Evolutionary conservation across 2,113 vertebrate genomes (phyloP).

Genomic region (Hiodon tergisus): DNA sequence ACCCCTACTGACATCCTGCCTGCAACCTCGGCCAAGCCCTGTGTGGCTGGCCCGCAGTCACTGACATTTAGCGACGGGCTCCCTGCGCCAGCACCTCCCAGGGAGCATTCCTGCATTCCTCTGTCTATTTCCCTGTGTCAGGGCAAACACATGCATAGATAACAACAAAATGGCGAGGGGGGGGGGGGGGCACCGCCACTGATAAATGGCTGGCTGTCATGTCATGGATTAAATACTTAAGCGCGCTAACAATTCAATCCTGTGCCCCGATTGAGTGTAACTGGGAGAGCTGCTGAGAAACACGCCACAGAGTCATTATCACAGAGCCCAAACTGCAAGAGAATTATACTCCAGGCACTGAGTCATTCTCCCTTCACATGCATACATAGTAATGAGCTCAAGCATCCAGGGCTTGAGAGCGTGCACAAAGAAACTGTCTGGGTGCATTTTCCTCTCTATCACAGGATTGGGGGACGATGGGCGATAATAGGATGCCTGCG

Average conservation of each 20-base stretch:
- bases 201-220: constrained; percentile 52
- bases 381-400: background rate
- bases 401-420: background rate
- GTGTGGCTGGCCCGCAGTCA: constrained; percentile 8
- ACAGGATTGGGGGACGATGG: background rate
- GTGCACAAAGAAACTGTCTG: constrained; percentile 1
- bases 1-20: constrained; percentile 29
- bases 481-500: background rate
- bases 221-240: constrained; percentile 42
- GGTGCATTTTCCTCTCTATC: constrained; percentile 5
- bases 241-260: constrained; percentile 47
- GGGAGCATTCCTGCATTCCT: constrained; percentile 9
- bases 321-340: constrained; percentile 28
- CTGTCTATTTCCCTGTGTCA: constrained; percentile 26
- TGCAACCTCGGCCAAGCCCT: constrained; percentile 15
- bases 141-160: constrained; percentile 46
- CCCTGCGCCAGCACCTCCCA: background rate
- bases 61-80: background rate
- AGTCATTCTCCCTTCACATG: background rate
- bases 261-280: constrained; percentile 28
- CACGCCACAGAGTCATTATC: constrained; percentile 32
- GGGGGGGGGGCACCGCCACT: constrained; percentile 22
- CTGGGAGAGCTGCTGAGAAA: constrained; percentile 40
- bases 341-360: constrained; percentile 4
- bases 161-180: constrained; percentile 42